A percentile compares a stretch with the other conserved stretches of the same genome.
Conservation (phyloP, 92 coral and sea anemone species). For the Paragorgia papillata region DNA sequence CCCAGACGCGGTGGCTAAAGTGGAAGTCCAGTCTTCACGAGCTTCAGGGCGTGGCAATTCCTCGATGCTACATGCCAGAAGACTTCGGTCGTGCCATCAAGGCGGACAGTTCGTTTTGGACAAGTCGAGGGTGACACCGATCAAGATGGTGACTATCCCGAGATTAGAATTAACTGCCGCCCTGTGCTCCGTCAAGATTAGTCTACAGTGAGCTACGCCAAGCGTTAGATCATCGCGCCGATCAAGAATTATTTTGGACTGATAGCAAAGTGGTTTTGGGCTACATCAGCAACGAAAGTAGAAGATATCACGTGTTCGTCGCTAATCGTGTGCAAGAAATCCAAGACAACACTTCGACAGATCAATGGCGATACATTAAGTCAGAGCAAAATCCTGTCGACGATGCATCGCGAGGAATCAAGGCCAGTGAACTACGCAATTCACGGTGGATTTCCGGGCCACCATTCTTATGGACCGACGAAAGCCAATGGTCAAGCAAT, state of each 20-base stretch:
- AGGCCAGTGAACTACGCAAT: too few relatives aligned
- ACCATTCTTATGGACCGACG: conserved; percentile 1
- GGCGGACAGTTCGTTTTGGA: conserved; percentile 22
- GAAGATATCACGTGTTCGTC: conserved; percentile 14
- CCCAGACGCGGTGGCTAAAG: not conserved
- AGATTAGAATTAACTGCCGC: conserved; percentile 24
- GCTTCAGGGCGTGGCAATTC: conserved; percentile 21
- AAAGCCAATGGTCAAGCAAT: not conserved
- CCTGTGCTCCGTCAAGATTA: not conserved
- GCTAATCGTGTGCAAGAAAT: conserved; percentile 27
- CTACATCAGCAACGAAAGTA: conserved; percentile 1
- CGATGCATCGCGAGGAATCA: conserved; percentile 19
- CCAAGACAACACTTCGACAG: not conserved
- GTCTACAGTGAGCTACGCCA: not conserved
- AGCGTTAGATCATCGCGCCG: not conserved
- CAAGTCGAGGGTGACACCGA: not conserved
- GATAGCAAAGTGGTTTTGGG: conserved; percentile 24
- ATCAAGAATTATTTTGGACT: not conserved
- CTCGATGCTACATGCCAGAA: conserved; percentile 59
- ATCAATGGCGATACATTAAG: conserved; percentile 6
- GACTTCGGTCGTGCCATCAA: conserved; percentile 42
- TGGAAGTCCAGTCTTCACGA: not conserved
- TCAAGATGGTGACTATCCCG: conserved; percentile 12
- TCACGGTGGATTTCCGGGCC: conserved; percentile 13
- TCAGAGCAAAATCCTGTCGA: not conserved